Conservation (phyloP, 2,113 vertebrate genomes). For the Indri indri region DNA sequence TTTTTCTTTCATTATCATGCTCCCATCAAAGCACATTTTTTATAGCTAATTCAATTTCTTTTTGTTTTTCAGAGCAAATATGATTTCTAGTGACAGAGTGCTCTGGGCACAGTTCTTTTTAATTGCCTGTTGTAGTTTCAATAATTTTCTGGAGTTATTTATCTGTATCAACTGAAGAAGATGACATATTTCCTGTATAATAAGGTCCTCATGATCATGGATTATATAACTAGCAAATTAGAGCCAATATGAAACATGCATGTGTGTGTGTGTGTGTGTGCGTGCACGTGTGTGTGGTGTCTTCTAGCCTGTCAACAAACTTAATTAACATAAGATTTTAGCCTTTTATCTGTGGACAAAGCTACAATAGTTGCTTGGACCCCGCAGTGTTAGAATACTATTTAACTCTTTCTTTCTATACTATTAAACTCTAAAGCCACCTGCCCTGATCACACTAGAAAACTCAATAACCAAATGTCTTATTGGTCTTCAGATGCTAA, state of each 20-base stretch:
- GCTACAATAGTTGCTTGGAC: neutral
- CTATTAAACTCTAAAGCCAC: neutral
- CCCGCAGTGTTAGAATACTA: neutral
- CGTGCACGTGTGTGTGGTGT: neutral
- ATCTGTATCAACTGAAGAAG: neutral
- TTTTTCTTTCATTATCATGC: neutral
- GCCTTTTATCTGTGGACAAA: neutral
- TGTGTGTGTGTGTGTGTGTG: neutral
- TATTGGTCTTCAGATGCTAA: neutral
- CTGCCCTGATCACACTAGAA: neutral
- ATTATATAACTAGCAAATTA: neutral
- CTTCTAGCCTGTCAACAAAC: neutral
- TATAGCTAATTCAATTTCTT: neutral
- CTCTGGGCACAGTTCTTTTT: neutral
- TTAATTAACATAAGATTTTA: neutral
- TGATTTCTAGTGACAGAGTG: neutral
- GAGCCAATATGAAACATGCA: neutral
- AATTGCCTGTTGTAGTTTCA: conserved; percentile 23
- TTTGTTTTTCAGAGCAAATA: conserved; percentile 1
- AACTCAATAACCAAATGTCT: neutral
- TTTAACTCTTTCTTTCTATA: neutral
- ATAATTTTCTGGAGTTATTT: conserved; percentile 11
- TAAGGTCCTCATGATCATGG: neutral
- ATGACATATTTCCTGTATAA: neutral
- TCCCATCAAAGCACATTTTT: neutral